Percentiles rank a stretch among this genome's conserved stretches.
These are phyloP conservation scores for Drosophila parthenogenetica DNA, from an alignment of 2,888 invertebrate species.

Conservation along the genomic window DNA sequence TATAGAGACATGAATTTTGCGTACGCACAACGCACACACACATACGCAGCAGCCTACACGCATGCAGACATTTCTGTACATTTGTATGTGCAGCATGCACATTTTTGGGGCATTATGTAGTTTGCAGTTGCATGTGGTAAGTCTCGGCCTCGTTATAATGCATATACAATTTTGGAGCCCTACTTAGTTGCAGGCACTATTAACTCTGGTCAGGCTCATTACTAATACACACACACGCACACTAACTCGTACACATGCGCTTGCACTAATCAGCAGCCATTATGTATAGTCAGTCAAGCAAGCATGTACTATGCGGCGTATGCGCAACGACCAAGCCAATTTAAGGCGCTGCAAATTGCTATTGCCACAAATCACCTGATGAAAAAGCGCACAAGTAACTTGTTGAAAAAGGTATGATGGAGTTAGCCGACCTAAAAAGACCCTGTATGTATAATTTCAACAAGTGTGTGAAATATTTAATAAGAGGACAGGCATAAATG, in stretches of 20 bases:
- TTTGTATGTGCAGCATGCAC: constrained; percentile 32
- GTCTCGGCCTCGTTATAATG: constrained; percentile 50
- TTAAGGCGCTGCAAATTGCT: constrained; percentile 61
- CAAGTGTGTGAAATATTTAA: too few species aligned
- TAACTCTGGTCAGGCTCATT: constrained; percentile 67
- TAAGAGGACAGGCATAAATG: too few species aligned
- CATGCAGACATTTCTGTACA: background rate
- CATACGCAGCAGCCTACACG: constrained; percentile 8
- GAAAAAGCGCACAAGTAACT: background rate
- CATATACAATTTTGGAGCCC: constrained; percentile 67
- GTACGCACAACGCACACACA: constrained; percentile 65
- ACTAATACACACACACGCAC: constrained; percentile 30
- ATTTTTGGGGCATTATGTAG: constrained; percentile 58
- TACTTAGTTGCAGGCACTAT: constrained; percentile 67
- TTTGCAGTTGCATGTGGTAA: constrained; percentile 44
- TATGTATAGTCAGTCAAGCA: constrained; percentile 73
- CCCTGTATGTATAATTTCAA: too few species aligned
- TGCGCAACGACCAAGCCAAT: constrained; percentile 49
- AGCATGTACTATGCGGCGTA: constrained; percentile 53
- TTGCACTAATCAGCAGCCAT: constrained; percentile 71
- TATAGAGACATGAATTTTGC: constrained; percentile 78
- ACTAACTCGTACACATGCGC: constrained; percentile 4
- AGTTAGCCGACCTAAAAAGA: too few species aligned
- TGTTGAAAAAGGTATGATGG: too few species aligned
- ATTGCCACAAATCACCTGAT: constrained; percentile 58